Percentiles rank a stretch among this genome's conserved stretches.
Conservation (phyloP, 64 coral and sea anemone species). For the Platygyra sinensis region DNA sequence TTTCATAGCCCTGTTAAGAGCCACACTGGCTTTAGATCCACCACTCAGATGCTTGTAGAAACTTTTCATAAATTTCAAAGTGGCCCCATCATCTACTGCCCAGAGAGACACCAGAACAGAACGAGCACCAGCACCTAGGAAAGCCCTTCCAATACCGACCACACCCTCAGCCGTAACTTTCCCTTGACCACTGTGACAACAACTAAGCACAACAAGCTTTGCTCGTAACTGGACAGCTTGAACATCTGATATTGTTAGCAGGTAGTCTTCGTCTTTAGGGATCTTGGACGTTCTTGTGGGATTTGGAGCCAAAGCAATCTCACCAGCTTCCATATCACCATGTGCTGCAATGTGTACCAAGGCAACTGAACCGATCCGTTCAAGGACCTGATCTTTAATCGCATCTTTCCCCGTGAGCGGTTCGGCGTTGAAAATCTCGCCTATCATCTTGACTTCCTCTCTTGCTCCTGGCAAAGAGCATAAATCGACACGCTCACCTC, state of each 20-base stretch:
- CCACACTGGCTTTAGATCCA: not conserved
- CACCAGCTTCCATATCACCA: no score
- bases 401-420: constrained; percentile 4
- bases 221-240: not conserved
- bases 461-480: not conserved
- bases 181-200: not conserved
- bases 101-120: constrained; percentile 12
- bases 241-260: not conserved
- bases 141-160: not conserved
- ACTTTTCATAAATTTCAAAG: not conserved
- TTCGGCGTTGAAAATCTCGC: not conserved
- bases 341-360: no score
- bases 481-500: not conserved
- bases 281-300: not conserved
- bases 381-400: not conserved
- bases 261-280: not conserved
- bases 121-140: no score
- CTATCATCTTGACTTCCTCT: constrained; percentile 11
- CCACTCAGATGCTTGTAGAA: not conserved
- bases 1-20: no score
- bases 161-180: not conserved
- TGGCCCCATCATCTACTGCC: not conserved
- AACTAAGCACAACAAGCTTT: not conserved
- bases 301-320: not conserved
- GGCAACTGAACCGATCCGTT: not conserved